A percentile compares a stretch with the other conserved stretches of the same genome.
Evolutionary conservation across 1,140 invertebrate species (phyloP).

Genomic region (Octopus sinensis): DNA sequence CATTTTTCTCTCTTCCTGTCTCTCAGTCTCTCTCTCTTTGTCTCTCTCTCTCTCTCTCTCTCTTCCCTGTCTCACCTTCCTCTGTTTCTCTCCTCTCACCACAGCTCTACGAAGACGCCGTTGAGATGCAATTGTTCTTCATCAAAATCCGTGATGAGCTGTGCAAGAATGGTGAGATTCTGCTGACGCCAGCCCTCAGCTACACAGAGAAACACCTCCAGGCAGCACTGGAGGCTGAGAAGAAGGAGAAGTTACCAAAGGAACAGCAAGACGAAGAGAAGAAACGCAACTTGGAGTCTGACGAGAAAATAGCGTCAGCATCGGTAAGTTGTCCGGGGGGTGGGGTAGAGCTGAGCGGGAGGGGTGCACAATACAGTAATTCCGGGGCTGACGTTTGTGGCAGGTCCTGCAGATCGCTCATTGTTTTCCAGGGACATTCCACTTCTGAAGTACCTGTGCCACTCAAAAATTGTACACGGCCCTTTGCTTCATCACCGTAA

Average conservation of each 20-base stretch:
- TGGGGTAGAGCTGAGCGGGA: background rate
- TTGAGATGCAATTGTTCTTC: slow-evolving; percentile 90
- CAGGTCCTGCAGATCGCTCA: too few species aligned
- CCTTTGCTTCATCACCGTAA: too few species aligned
- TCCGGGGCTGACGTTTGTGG: too few species aligned
- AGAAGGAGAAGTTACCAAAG: slow-evolving; percentile 73
- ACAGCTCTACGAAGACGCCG: slow-evolving; percentile 87
- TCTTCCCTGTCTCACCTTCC: too few species aligned
- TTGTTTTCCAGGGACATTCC: too few species aligned
- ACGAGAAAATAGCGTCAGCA: slow-evolving; percentile 5
- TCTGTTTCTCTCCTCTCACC: too few species aligned
- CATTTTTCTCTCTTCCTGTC: too few species aligned
- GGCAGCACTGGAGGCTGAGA: slow-evolving; percentile 70
- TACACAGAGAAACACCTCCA: slow-evolving; percentile 65
- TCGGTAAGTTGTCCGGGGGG: background rate
- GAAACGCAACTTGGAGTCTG: slow-evolving; percentile 46
- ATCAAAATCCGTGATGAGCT: slow-evolving; percentile 67
- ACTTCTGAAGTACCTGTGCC: too few species aligned
- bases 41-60: too few species aligned
- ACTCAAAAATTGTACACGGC: too few species aligned
- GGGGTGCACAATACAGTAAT: background rate
- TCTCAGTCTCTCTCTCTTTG: too few species aligned
- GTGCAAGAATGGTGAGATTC: slow-evolving; percentile 68
- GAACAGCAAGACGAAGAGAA: slow-evolving; percentile 75
- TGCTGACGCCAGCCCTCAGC: slow-evolving; percentile 82